Percentiles rank a stretch among this genome's conserved stretches.
Conservation (phyloP, 2,888 invertebrate genomes). For the Cremastinae sp. region DNA sequence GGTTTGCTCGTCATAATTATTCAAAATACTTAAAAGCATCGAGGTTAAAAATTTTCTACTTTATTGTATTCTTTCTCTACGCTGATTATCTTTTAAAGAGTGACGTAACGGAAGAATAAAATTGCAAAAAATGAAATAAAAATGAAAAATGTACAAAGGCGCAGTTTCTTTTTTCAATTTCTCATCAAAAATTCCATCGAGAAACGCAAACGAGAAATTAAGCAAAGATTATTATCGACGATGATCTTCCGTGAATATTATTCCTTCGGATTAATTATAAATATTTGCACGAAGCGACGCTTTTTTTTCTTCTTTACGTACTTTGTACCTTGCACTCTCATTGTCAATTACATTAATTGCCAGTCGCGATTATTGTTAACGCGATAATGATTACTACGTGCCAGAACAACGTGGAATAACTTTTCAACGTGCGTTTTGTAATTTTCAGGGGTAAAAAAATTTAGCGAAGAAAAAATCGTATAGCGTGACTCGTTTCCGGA, state of each 20-base stretch:
- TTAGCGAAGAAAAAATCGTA: slow-evolving; percentile 12
- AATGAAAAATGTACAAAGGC: slow-evolving; percentile 5
- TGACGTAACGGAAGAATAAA: too few relatives aligned
- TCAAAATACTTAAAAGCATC: too few relatives aligned
- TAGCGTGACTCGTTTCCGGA: slow-evolving; percentile 34
- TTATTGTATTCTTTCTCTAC: too few relatives aligned
- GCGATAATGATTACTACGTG: background rate
- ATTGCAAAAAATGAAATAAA: slow-evolving; percentile 29
- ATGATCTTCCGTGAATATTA: slow-evolving; percentile 5
- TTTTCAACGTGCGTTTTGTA: too few relatives aligned
- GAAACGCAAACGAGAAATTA: slow-evolving; percentile 2
- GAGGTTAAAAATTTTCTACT: too few relatives aligned
- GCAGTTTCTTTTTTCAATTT: slow-evolving; percentile 14
- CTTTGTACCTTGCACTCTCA: slow-evolving; percentile 21
- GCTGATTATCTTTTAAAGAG: too few relatives aligned
- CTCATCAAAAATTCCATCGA: background rate
- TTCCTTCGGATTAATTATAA: background rate
- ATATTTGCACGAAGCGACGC: too few relatives aligned
- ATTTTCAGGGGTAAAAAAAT: slow-evolving; percentile 42
- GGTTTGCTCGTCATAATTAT: too few relatives aligned
- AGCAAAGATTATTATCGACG: slow-evolving; percentile 5
- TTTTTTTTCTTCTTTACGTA: too few relatives aligned
- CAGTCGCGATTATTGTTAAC: slow-evolving; percentile 1
- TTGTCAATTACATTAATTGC: slow-evolving; percentile 6
- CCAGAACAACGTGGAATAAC: background rate